phyloP scores from a whole-genome alignment of 2,797 vertebrate genomes.

The Gorsachius magnificus region DNA sequence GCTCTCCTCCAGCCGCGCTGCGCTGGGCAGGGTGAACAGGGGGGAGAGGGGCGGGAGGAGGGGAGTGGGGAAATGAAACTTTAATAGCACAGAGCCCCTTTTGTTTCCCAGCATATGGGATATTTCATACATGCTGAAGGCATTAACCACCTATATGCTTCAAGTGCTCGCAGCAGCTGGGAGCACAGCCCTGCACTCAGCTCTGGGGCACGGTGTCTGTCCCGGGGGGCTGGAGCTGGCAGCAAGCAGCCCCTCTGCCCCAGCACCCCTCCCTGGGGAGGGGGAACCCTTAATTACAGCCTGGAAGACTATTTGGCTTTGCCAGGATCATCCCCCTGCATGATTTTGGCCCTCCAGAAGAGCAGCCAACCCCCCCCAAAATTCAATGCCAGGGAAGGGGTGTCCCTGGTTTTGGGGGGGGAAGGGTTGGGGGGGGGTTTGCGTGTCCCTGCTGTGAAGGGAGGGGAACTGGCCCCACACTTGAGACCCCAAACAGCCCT shows the following conservation, averaged over 20 bases:
- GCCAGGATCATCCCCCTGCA: neutral
- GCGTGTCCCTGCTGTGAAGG: rapidly evolving
- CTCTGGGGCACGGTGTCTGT: neutral
- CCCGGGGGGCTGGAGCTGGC: neutral
- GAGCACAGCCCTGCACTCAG: constrained; percentile 44
- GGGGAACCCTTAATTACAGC: neutral
- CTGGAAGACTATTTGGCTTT: neutral
- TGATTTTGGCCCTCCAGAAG: neutral
- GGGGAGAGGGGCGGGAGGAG: constrained; percentile 75
- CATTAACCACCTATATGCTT: constrained; percentile 83
- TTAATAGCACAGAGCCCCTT: constrained; percentile 87
- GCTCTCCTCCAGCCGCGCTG: constrained; percentile 55
- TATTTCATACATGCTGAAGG: constrained; percentile 87
- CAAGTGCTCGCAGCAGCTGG: constrained; percentile 62
- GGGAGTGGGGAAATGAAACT: constrained; percentile 82
- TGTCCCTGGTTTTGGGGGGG: neutral
- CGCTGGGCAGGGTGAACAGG: constrained; percentile 72
- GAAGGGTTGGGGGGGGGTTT: neutral
- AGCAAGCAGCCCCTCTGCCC: neutral
- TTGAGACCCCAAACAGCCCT: neutral
- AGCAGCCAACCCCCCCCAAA: rapidly evolving
- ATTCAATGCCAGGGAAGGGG: neutral
- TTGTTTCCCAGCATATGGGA: constrained; percentile 86
- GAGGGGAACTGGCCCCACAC: rapidly evolving
- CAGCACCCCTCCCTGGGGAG: rapidly evolving